Conservation (phyloP, 2,113 vertebrate species). For the Scomber japonicus region DNA sequence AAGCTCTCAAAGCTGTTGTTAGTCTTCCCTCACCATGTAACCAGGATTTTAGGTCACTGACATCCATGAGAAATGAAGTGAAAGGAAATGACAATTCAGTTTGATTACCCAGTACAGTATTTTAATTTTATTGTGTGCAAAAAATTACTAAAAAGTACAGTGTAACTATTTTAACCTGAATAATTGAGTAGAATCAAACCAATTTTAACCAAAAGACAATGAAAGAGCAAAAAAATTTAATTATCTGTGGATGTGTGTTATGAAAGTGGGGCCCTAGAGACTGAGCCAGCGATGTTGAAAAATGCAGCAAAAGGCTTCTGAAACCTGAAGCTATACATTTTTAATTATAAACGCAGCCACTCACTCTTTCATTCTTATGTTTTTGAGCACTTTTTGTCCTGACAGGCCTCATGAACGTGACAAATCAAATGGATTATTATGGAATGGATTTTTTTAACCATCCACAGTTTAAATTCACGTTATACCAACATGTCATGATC, state of each 20-base stretch:
- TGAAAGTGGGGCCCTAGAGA: not conserved
- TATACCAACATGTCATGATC: not conserved
- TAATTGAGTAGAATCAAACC: not conserved
- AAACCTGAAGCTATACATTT: slow-evolving; percentile 47
- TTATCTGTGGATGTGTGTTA: not conserved
- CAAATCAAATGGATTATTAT: not conserved
- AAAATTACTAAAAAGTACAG: not conserved
- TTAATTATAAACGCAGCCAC: slow-evolving; percentile 29
- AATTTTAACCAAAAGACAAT: not conserved
- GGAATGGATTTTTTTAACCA: not conserved
- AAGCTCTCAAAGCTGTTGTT: not conserved
- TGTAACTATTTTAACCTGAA: not conserved
- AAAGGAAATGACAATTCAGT: no score
- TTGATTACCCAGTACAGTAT: not conserved
- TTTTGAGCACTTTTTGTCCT: slow-evolving; percentile 21
- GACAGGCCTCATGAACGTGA: not conserved
- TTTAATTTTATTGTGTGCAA: not conserved
- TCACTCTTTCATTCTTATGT: not conserved
- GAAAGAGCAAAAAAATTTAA: not conserved
- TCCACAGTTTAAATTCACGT: not conserved
- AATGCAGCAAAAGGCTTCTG: slow-evolving; percentile 35
- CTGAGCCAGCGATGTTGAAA: slow-evolving; percentile 21
- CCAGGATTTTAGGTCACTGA: no score
- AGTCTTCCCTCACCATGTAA: not conserved
- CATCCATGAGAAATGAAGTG: not conserved